Percentiles rank a stretch among this genome's conserved stretches.
phyloP scores from a whole-genome alignment of 2,113 vertebrate genomes.

The Syrrhaptes paradoxus region DNA sequence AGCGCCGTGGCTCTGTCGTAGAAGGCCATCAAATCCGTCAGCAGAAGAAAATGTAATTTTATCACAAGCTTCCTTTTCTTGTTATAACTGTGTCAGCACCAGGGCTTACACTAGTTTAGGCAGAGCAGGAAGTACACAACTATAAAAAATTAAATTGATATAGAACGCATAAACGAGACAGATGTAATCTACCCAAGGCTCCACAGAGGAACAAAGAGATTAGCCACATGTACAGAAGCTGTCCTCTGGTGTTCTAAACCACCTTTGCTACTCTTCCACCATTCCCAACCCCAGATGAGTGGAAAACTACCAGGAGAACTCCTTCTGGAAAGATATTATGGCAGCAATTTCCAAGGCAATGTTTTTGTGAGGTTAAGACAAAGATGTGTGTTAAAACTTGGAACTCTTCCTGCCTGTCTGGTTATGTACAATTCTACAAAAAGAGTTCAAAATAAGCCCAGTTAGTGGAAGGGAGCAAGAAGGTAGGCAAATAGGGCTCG shows the following conservation, averaged over 20 bases:
- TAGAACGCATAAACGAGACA: background rate
- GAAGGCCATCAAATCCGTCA: too few species aligned
- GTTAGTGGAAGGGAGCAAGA: background rate
- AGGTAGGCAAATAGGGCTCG: background rate
- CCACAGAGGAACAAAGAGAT: background rate
- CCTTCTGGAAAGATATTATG: background rate
- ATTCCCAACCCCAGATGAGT: background rate
- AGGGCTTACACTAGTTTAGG: background rate
- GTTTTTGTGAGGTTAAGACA: background rate
- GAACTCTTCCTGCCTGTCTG: background rate
- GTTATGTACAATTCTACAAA: background rate
- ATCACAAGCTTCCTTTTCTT: background rate
- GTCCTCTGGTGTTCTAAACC: background rate
- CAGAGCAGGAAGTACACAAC: background rate
- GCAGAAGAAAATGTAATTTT: background rate
- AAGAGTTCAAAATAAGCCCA: background rate
- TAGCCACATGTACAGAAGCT: background rate
- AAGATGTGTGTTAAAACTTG: background rate
- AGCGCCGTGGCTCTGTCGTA: too few species aligned
- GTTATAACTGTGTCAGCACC: background rate
- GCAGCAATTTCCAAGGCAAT: background rate
- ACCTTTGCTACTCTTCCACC: background rate
- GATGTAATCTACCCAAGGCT: background rate
- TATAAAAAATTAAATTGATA: background rate
- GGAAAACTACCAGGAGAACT: background rate